Evolutionary conservation across 2,888 invertebrate genomes (phyloP).

Genomic region (Sarcophaga carnaria): DNA sequence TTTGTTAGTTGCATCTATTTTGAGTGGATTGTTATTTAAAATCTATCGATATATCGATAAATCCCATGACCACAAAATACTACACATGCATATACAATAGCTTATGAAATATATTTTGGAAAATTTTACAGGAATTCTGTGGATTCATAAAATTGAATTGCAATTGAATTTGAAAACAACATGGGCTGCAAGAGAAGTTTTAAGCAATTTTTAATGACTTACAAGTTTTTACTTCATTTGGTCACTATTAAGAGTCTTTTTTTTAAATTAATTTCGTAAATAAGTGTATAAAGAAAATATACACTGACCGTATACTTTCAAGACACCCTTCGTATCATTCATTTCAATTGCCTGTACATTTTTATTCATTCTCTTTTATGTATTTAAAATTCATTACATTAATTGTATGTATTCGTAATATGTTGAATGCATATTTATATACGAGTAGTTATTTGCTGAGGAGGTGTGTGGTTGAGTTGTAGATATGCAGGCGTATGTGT

Average conservation of each 20-base stretch:
- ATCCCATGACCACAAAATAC: conserved; percentile 5
- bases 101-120: not conserved
- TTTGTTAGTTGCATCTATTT: no score
- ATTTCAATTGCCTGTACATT: not conserved
- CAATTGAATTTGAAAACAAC: not conserved
- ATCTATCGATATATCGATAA: not conserved
- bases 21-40: not conserved
- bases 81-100: not conserved
- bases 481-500: no score
- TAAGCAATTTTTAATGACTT: not conserved
- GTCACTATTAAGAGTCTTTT: not conserved
- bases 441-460: not conserved
- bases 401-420: not conserved
- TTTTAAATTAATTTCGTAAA: no score
- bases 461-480: no score
- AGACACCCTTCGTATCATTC: not conserved
- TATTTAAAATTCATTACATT: conserved; percentile 15
- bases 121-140: not conserved
- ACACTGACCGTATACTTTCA: not conserved
- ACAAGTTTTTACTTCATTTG: not conserved
- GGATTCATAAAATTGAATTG: not conserved
- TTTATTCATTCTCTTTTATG: conserved; percentile 5
- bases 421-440: not conserved
- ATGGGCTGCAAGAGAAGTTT: not conserved
- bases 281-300: no score